Percentiles rank a stretch among this genome's conserved stretches.
phyloP scores from a whole-genome alignment of 2,797 vertebrate genomes.

The Notolepis coatsorum region DNA sequence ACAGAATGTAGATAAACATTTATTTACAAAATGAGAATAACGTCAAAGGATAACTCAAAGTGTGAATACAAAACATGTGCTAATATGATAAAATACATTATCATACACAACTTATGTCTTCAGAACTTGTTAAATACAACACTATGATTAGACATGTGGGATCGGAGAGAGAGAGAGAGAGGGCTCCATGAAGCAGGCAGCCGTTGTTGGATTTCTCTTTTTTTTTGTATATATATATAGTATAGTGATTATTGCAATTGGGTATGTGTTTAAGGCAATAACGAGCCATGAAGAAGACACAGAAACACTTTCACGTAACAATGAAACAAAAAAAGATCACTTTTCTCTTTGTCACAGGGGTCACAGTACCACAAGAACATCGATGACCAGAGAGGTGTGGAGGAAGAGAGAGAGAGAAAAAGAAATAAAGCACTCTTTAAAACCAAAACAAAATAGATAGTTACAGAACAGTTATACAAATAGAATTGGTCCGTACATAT shows the following conservation, averaged over 20 bases:
- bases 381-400: conserved; percentile 43
- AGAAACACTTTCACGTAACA: conserved; percentile 71
- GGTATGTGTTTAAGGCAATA: conserved; percentile 76
- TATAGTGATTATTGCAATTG: conserved; percentile 81
- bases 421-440: conserved; percentile 25
- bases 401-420: conserved; percentile 32
- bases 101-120: conserved; percentile 78
- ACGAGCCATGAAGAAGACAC: conserved; percentile 61
- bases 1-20: conserved; percentile 80
- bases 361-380: conserved; percentile 27
- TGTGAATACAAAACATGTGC: conserved; percentile 88
- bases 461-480: conserved; percentile 70
- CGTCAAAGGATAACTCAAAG: conserved; percentile 84
- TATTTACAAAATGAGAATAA: conserved; percentile 92
- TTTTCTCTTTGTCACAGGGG: conserved; percentile 64
- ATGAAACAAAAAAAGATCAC: conserved; percentile 60
- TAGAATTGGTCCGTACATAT: conserved; percentile 70
- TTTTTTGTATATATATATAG: conserved; percentile 26
- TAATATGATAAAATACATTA: conserved; percentile 89
- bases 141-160: conserved; percentile 57
- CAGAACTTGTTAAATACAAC: conserved; percentile 71
- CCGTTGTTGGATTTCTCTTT: conserved; percentile 64
- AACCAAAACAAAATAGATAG: conserved; percentile 47
- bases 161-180: conserved; percentile 19
- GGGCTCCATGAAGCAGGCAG: conserved; percentile 58